Percentiles rank a stretch among this genome's conserved stretches.
Conservation (phyloP, 2,113 vertebrate genomes). For the Ailurus styani region DNA sequence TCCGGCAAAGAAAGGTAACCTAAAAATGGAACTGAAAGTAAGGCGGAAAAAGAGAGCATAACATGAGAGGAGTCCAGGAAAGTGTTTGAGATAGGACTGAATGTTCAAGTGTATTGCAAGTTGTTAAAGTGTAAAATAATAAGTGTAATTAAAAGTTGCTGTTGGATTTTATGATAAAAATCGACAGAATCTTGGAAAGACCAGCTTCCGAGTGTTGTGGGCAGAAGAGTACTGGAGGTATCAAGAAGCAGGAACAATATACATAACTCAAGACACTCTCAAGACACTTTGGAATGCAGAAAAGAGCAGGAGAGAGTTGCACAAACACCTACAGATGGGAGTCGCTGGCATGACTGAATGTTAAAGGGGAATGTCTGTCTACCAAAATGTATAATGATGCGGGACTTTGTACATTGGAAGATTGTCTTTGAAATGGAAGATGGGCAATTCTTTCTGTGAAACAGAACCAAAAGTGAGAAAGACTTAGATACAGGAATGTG, state of each 20-base stretch:
- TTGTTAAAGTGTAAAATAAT: background rate
- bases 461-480: background rate
- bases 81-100: background rate
- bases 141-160: background rate
- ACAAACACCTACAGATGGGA: rapidly evolving
- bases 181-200: background rate
- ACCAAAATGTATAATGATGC: rapidly evolving
- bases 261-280: background rate
- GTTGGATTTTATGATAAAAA: background rate
- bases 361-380: background rate
- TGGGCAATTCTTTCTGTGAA: background rate
- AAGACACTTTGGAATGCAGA: background rate
- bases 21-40: background rate
- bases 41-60: background rate
- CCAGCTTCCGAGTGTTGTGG: background rate
- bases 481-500: background rate
- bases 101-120: background rate
- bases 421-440: background rate
- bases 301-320: background rate
- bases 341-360: background rate
- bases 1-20: background rate
- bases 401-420: too few relatives aligned
- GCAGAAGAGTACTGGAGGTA: background rate
- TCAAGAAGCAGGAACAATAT: background rate
- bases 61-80: background rate